Conservation (phyloP, 1,140 invertebrate species). For the Dinothrombium tinctorium region DNA sequence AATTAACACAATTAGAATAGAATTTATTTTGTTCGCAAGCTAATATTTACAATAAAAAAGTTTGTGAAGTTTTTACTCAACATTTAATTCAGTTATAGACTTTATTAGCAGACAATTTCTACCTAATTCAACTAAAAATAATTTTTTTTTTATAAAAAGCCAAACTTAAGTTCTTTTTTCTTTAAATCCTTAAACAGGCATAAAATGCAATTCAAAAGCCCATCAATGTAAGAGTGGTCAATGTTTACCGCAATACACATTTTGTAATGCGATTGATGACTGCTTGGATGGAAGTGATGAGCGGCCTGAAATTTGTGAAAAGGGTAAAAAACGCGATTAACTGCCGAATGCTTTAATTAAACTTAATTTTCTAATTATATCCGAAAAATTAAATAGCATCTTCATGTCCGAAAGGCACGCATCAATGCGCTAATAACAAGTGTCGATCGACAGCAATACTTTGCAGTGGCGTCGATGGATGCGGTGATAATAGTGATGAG, state of each 20-base stretch:
- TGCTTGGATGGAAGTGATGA: conserved; percentile 65
- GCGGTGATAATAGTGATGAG: conserved; percentile 68
- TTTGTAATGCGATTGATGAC: conserved; percentile 63
- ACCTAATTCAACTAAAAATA: too few species aligned
- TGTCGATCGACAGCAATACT: conserved; percentile 62
- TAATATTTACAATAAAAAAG: too few species aligned
- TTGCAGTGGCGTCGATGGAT: conserved; percentile 63
- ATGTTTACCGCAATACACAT: conserved; percentile 62
- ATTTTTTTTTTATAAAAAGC: too few species aligned
- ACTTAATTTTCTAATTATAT: background rate
- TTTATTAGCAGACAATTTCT: too few species aligned
- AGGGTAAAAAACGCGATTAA: background rate
- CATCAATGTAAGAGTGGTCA: conserved; percentile 55
- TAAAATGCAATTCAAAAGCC: too few species aligned
- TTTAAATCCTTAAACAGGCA: too few species aligned
- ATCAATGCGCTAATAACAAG: conserved; percentile 48
- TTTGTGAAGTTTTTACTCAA: too few species aligned
- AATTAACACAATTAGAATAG: too few species aligned
- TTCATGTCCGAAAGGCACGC: conserved; percentile 9
- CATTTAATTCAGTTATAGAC: too few species aligned
- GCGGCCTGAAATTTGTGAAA: conserved; percentile 39
- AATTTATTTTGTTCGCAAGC: too few species aligned
- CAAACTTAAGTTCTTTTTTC: too few species aligned
- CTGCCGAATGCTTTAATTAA: background rate
- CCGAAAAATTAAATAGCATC: background rate